These are phyloP conservation scores for Drosophila gaucha DNA, from an alignment of 2,888 invertebrate genomes.

Conservation along the genomic window DNA sequence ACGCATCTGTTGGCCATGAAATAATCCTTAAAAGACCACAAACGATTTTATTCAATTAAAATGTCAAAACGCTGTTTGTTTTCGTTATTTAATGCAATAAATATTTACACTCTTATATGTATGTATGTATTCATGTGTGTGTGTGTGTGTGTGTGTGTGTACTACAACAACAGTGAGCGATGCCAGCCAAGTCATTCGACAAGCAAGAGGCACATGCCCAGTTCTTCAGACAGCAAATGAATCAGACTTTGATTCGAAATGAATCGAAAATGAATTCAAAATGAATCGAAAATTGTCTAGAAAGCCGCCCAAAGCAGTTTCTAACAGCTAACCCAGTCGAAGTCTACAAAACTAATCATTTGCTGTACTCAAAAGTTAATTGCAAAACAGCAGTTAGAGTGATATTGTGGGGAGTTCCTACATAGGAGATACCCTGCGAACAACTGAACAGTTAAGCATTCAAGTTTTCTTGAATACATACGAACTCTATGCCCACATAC, in stretches of 20 bases:
- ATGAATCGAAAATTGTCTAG: not conserved
- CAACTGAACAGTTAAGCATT: too few species aligned
- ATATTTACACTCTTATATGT: constrained; percentile 68
- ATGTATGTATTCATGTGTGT: not conserved
- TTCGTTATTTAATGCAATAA: constrained; percentile 78
- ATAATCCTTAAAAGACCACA: constrained; percentile 80
- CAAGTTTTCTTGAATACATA: too few species aligned
- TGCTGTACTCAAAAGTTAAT: too few species aligned
- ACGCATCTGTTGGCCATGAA: constrained; percentile 72
- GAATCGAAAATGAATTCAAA: too few species aligned
- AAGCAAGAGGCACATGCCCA: too few species aligned
- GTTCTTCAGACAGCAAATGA: too few species aligned
- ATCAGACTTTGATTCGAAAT: not conserved
- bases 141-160: not conserved
- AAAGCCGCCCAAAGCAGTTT: not conserved
- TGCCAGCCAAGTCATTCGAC: not conserved
- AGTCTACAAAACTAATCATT: too few species aligned
- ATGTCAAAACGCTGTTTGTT: constrained; percentile 80
- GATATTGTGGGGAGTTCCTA: too few species aligned
- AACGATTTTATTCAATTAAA: constrained; percentile 79
- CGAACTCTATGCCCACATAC: too few species aligned
- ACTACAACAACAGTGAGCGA: constrained; percentile 7
- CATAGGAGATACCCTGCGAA: too few species aligned
- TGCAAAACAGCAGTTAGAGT: too few species aligned
- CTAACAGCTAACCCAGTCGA: too few species aligned